Conservation (phyloP, 1,140 invertebrate species). For the Araneus ventricosus region DNA sequence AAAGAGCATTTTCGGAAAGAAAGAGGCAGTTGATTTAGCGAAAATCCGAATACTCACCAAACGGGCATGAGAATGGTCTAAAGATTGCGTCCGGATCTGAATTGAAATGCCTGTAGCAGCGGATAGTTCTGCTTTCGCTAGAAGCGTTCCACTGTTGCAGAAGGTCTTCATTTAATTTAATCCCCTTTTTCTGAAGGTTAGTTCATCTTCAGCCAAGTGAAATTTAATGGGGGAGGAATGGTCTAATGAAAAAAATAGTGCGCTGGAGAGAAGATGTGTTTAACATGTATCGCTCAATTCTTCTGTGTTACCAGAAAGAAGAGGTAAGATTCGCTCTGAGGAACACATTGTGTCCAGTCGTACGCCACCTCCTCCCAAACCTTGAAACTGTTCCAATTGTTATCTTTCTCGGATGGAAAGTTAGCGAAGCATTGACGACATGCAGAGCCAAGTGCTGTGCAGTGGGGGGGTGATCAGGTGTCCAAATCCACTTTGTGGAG, state of each 20-base stretch:
- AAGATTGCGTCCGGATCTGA: not conserved
- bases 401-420: conserved; percentile 63
- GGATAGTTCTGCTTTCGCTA: not conserved
- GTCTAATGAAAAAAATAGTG: conserved; percentile 4
- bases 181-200: not conserved
- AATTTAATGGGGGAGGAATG: not conserved
- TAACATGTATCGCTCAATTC: conserved; percentile 40
- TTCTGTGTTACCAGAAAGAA: conserved; percentile 7
- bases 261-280: conserved; percentile 15
- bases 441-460: conserved; percentile 46
- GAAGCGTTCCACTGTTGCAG: not conserved
- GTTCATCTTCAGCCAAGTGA: conserved; percentile 19
- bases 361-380: conserved; percentile 70
- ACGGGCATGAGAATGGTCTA: not conserved
- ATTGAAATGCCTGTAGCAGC: not conserved
- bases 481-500: conserved; percentile 56
- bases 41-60: not conserved
- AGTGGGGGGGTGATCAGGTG: conserved; percentile 1
- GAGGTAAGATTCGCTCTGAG: conserved; percentile 49
- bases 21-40: not conserved
- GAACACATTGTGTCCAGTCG: conserved; percentile 70
- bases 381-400: conserved; percentile 72
- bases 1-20: too few species aligned
- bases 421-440: conserved; percentile 65
- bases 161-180: not conserved